Evolutionary conservation across 2,113 vertebrate species (phyloP), one percentile per base, ranked within the genome.

Genomic region (Ploceus nigricollis): DNA sequence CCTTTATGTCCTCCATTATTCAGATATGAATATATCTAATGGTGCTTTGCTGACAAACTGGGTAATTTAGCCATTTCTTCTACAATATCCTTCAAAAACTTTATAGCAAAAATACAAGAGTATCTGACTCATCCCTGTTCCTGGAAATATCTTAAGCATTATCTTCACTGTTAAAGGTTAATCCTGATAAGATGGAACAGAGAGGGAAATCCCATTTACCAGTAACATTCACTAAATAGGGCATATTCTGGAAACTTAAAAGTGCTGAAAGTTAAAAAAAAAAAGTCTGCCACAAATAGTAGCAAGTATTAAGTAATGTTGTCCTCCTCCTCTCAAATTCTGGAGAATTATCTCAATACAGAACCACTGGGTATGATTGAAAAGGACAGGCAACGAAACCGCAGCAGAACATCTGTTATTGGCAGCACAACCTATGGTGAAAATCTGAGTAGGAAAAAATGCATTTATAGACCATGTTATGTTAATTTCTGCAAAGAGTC

Each of bases 381-480:
- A 93, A 65, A 87, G 31, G 66, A 87, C 66, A 84, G 58, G 68
- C 50, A 84, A 64, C 24, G 19, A 54, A 95, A 85, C 31, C 20
- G 0, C 42, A 44, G 33, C 14, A 93, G 44, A 93, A 87, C 56
- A 71, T 63, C 77, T 86, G 81, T 51, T 90, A 54, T 0, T 83
- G 76, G 81, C 33, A 89, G 40, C 42, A 84, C 9, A 93, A 48
- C 15, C 86, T 85, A 37, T 35, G 56, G 79, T 90, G 70, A 93
- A 94, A 92, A 92, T 53, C n/a, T 88, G 79, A 93, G 63, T 42
- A 86, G 90, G 79, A 93, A 95, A 94, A 90, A 93, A 83, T 66
- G 75, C 50, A 71, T 88, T 88, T 73, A 54, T 66, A 84, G 60
- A 91, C 33, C 35, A 70, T 3, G 2, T 60, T 40, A n/a, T 20